A percentile compares a stretch with the other conserved stretches of the same genome.
Conservation (phyloP, 2,888 invertebrate genomes). For the Stenchaetothrips biformis region DNA sequence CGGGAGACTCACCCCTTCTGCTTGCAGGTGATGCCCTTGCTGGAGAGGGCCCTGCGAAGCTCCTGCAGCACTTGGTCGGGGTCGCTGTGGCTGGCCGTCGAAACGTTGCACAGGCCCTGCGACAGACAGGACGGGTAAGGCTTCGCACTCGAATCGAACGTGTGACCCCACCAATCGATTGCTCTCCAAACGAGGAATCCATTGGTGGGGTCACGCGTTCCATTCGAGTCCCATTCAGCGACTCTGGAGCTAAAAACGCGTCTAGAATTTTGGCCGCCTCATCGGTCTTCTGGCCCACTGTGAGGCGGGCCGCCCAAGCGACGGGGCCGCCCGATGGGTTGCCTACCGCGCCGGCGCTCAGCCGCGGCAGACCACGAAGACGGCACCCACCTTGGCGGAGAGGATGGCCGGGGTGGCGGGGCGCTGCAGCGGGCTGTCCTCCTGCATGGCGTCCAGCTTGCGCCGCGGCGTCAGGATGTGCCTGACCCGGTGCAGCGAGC, state of each 20-base stretch:
- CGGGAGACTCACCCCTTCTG: slow-evolving; percentile 62
- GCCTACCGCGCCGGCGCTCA: not conserved
- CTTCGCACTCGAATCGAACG: not conserved
- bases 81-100: slow-evolving; percentile 60
- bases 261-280: too few species aligned
- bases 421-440: slow-evolving; percentile 32
- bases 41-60: slow-evolving; percentile 56
- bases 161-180: too few species aligned
- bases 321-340: not conserved
- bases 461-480: slow-evolving; percentile 61
- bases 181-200: too few species aligned
- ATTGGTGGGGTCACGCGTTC: too few species aligned
- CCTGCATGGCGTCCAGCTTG: slow-evolving; percentile 41
- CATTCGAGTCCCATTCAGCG: too few species aligned
- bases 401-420: slow-evolving; percentile 47
- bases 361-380: too few species aligned
- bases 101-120: slow-evolving; percentile 65
- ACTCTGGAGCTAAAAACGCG: too few species aligned
- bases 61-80: slow-evolving; percentile 60
- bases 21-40: slow-evolving; percentile 58
- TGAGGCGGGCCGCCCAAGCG: not conserved
- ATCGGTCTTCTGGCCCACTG: too few species aligned
- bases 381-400: slow-evolving; percentile 48
- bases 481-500: slow-evolving; percentile 60
- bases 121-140: slow-evolving; percentile 37